phyloP scores from a whole-genome alignment of 1,140 invertebrate genomes.

The Drosophila kanapiae region DNA sequence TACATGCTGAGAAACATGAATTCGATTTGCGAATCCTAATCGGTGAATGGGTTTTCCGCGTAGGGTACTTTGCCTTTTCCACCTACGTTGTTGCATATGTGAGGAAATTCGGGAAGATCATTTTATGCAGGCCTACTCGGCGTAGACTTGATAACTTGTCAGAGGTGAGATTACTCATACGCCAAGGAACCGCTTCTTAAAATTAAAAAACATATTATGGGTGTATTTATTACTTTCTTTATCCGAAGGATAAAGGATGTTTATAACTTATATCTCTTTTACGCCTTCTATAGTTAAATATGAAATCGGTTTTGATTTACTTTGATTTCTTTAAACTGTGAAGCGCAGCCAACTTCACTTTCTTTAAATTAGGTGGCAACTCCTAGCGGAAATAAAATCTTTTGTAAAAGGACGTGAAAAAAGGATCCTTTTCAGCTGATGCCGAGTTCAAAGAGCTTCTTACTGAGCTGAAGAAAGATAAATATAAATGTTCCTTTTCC shows the following conservation, averaged over 20 bases:
- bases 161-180: neutral
- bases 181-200: neutral
- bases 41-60: slow-evolving; percentile 26
- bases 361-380: neutral
- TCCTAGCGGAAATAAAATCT: neutral
- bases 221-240: neutral
- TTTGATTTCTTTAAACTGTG: neutral
- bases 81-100: neutral
- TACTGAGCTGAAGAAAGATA: neutral
- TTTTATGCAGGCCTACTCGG: neutral
- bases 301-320: neutral
- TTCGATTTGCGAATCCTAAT: slow-evolving; percentile 77
- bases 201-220: neutral
- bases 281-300: neutral
- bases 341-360: neutral
- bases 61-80: slow-evolving; percentile 23
- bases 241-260: no score
- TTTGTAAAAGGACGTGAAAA: neutral
- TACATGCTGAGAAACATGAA: slow-evolving; percentile 78
- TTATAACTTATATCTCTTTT: neutral
- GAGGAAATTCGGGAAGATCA: neutral
- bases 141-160: slow-evolving; percentile 12
- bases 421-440: neutral
- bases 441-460: neutral
- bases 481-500: neutral